phyloP scores from a whole-genome alignment of 2,113 vertebrate species.

The Neoarius graeffei region DNA sequence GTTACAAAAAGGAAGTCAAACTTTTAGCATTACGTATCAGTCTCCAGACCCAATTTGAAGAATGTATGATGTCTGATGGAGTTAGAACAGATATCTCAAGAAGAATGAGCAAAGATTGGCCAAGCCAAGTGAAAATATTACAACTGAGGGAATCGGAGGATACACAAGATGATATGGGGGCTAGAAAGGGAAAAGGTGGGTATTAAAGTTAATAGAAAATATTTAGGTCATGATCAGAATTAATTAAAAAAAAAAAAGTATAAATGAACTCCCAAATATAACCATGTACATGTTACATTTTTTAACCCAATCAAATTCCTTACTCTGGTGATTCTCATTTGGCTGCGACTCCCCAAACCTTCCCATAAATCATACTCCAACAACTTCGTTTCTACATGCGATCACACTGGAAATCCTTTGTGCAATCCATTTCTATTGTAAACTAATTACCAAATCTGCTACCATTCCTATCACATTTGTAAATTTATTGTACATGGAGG shows the following conservation, averaged over 20 bases:
- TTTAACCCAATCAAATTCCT: not conserved
- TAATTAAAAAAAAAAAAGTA: not conserved
- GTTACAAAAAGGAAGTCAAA: not conserved
- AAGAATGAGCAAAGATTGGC: not conserved
- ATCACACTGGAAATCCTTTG: not conserved
- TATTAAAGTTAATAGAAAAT: not conserved
- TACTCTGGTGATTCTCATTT: not conserved
- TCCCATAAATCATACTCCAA: not conserved
- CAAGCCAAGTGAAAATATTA: not conserved
- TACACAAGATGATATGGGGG: not conserved
- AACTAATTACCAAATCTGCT: not conserved
- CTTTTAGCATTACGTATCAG: not conserved
- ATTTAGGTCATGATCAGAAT: not conserved
- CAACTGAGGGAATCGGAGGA: not conserved
- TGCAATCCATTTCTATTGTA: not conserved
- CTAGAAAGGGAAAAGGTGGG: not conserved
- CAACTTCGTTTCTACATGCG: not conserved
- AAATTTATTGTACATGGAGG: not conserved
- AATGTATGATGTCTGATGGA: not conserved
- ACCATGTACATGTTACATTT: too few species aligned
- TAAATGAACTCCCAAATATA: not conserved
- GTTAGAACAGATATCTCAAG: not conserved
- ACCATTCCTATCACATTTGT: too few species aligned
- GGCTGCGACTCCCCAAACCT: not conserved
- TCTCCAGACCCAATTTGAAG: not conserved